Evolutionary conservation across 2,797 vertebrate genomes (phyloP).

Genomic region (Hypotaenidia philippensis): DNA sequence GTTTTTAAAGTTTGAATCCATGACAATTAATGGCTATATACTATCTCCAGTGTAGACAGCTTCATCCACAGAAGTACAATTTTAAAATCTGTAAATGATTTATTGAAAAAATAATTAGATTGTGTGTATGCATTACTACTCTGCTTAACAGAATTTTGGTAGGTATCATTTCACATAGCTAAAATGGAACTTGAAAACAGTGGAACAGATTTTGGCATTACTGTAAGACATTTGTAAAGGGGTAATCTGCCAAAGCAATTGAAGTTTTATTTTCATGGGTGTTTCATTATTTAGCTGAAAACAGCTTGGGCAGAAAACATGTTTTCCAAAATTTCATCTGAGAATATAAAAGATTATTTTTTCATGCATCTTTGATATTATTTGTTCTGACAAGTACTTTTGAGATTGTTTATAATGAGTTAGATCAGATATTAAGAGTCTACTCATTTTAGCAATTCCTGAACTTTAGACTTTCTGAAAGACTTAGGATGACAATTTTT

Average conservation of each 20-base stretch:
- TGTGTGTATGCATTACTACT: not conserved
- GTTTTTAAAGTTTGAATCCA: not conserved
- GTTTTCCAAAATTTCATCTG: constrained; percentile 22
- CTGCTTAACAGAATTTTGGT: not conserved
- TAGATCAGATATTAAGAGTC: not conserved
- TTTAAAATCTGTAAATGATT: not conserved
- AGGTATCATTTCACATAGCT: not conserved
- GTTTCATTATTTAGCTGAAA: constrained; percentile 41
- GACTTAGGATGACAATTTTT: not conserved
- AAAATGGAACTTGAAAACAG: constrained; percentile 7
- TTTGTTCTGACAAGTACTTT: not conserved
- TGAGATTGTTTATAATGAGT: not conserved
- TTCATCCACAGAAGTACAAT: not conserved
- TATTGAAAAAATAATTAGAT: not conserved
- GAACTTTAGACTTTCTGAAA: not conserved
- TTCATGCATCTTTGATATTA: not conserved
- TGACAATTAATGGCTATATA: not conserved
- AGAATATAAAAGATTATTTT: not conserved
- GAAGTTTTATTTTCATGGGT: constrained; percentile 1
- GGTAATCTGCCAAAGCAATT: constrained; percentile 27
- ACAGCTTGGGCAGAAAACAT: constrained; percentile 7
- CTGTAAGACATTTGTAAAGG: not conserved
- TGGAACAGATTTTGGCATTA: constrained; percentile 18
- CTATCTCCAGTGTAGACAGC: not conserved
- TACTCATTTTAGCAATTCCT: not conserved